Conservation (phyloP, 2,797 vertebrate species). For the Melanotaenia parkinsoni region DNA sequence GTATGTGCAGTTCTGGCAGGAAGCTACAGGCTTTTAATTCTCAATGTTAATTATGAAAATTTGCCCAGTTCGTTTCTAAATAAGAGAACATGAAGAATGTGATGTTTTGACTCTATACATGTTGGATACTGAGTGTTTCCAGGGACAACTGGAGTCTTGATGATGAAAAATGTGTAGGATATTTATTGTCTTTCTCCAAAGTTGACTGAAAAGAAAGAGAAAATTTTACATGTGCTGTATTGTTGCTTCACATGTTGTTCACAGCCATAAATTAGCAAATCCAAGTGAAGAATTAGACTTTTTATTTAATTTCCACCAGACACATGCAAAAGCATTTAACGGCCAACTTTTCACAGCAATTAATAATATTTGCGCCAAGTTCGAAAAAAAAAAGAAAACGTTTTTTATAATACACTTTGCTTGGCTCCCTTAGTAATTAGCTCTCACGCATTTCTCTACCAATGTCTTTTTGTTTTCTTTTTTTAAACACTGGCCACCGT, state of each 20-base stretch:
- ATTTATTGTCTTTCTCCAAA: background rate
- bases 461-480: background rate
- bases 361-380: background rate
- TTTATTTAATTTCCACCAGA: background rate
- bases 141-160: constrained; percentile 2
- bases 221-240: background rate
- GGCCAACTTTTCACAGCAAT: background rate
- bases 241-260: background rate
- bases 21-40: too few species aligned
- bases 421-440: background rate
- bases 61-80: background rate
- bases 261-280: too few species aligned
- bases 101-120: constrained; percentile 36
- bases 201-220: background rate
- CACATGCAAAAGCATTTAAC: background rate
- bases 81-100: constrained; percentile 15
- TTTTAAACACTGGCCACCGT: background rate
- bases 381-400: too few species aligned
- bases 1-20: too few species aligned
- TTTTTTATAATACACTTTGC: background rate
- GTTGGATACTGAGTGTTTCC: constrained; percentile 8
- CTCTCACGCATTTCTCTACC: background rate
- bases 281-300: background rate
- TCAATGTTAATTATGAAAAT: too few species aligned
- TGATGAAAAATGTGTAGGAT: background rate